Evolutionary conservation across 2,797 vertebrate species (phyloP).

Genomic region (Acanthurus leucopareius): DNA sequence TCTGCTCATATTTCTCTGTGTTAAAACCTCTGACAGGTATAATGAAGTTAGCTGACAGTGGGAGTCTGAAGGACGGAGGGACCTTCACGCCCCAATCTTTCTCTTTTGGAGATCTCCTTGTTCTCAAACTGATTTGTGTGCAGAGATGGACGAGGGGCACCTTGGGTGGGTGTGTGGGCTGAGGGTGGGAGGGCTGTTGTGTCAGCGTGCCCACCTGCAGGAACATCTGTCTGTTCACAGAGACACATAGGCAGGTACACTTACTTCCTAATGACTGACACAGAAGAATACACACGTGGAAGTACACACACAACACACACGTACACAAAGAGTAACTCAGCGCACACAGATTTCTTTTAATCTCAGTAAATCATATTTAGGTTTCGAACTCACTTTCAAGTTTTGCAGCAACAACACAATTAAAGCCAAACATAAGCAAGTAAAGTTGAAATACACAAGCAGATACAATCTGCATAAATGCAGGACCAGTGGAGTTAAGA

Average conservation of each 20-base stretch:
- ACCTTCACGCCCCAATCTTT: constrained; percentile 65
- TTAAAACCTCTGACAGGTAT: constrained; percentile 47
- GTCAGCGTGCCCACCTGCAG: constrained; percentile 84
- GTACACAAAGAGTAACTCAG: too few species aligned
- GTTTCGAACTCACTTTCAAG: not conserved
- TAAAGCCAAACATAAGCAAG: not conserved
- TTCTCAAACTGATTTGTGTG: constrained; percentile 77
- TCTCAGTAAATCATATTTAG: not conserved
- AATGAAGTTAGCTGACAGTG: constrained; percentile 59
- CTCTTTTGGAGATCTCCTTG: constrained; percentile 61
- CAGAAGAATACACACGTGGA: not conserved
- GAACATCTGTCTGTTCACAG: constrained; percentile 83
- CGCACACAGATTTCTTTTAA: not conserved
- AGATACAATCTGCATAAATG: too few species aligned
- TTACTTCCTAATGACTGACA: constrained; percentile 46
- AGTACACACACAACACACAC: not conserved
- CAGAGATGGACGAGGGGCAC: constrained; percentile 75
- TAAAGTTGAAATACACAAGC: not conserved
- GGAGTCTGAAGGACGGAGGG: constrained; percentile 69
- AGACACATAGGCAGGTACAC: constrained; percentile 38
- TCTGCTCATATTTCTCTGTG: constrained; percentile 35
- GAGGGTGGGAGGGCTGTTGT: constrained; percentile 73
- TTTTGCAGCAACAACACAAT: not conserved
- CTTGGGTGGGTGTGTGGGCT: constrained; percentile 70
- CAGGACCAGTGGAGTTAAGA: too few species aligned